Evolutionary conservation across 2,113 vertebrate genomes (phyloP).

Genomic region (Chlorodrepanis virens): DNA sequence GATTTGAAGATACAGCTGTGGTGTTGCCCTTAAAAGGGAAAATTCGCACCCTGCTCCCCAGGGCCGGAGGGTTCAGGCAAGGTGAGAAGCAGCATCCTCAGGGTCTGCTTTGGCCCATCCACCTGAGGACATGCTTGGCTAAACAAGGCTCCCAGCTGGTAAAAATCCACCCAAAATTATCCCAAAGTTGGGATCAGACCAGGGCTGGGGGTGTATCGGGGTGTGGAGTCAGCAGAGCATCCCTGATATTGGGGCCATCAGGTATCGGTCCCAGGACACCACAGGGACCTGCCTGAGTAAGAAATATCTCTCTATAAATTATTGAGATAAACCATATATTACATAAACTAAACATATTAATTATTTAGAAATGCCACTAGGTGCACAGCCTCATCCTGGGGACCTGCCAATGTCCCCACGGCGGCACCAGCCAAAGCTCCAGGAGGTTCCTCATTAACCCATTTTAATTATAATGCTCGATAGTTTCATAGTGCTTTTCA

Average conservation of each 20-base stretch:
- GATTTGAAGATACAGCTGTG: constrained; percentile 22
- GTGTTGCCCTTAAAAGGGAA: constrained; percentile 66
- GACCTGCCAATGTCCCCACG: background rate
- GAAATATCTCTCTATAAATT: background rate
- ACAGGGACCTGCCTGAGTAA: background rate
- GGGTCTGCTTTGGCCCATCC: background rate
- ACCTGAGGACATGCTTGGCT: rapidly evolving
- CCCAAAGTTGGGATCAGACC: background rate
- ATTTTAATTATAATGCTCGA: rapidly evolving
- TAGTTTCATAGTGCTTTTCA: background rate
- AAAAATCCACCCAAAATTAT: background rate
- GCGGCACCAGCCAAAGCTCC: background rate
- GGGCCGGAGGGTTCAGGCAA: background rate
- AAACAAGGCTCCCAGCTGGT: background rate
- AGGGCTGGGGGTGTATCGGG: rapidly evolving
- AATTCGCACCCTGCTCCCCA: background rate
- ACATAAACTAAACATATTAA: background rate
- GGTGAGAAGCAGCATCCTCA: constrained; percentile 6
- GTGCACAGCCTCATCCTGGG: background rate
- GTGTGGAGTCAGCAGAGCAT: background rate
- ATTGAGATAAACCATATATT: background rate
- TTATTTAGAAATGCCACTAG: background rate
- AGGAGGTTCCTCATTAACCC: background rate
- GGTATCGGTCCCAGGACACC: rapidly evolving
- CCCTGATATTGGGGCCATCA: background rate